Base-by-base conservation (phyloP, 2,888 invertebrate genomes). In the Apantesis nais region DNA sequence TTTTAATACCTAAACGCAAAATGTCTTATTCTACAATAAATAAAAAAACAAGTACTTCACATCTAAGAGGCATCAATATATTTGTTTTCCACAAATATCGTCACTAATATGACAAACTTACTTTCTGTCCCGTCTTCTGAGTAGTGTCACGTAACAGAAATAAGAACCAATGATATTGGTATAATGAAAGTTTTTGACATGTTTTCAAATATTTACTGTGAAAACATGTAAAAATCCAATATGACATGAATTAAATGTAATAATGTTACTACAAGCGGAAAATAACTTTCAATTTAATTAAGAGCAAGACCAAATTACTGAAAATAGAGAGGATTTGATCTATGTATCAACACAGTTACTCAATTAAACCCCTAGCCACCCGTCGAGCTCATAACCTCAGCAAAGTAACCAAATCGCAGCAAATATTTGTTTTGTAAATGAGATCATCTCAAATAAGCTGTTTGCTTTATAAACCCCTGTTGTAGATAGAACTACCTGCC, bases 391-490 rank as follows among this genome's bases (percentile, higher is more conserved):
- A 60, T 60, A 65, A 65, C 39, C 60, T 14, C 44, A 58, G 4
- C n/a, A 52, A 9, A 34, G 34, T 34, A 25, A 44, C 25, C 39
- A 48, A 48, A 34, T 48, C 34, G 5, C 31, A 25, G 12, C 29
- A 71, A 71, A 67, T 67, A 71, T 71, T 71, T 67, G 60, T 67
- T 60, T 39, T 14, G 60, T 41, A 55, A 37, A 71, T 55, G 52
- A 68, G 65, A 61, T 65, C 25, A 68, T 62, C 65, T 62, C 39
- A 68, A 39, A 67, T 67, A 73, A 77, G 70, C 67, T 72, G 62
- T 75, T 77, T 75, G 67, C 44, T 58, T 12, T 34, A 14, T 70
- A 75, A 67, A 71, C 62, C 48, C 48, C 22, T n/a, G n/a, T 22
- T 52, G 34, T 39, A 37, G 67, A 64, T 48, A 58, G 44, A 62